phyloP scores from a whole-genome alignment of 2,113 vertebrate genomes.

The Pterocles gutturalis region DNA sequence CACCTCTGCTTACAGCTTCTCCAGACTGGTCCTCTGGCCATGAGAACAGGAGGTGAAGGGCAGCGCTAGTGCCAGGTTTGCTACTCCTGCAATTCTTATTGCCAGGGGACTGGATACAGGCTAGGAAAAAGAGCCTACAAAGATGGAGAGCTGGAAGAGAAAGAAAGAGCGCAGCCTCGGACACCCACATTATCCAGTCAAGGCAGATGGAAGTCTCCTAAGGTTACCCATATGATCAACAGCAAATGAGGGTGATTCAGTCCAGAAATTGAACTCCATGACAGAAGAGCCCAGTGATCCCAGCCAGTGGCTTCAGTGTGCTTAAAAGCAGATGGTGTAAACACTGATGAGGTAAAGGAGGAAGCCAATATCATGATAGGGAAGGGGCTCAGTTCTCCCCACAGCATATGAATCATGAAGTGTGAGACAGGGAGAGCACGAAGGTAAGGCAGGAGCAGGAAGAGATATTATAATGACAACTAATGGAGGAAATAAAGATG shows the following conservation, averaged over 20 bases:
- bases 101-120: neutral
- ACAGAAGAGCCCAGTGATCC: neutral
- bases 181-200: neutral
- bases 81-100: neutral
- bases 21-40: neutral
- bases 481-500: neutral
- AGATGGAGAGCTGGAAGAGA: neutral
- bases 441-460: neutral
- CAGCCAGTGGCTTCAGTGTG: neutral
- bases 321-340: neutral
- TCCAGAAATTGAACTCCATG: accelerated
- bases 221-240: neutral
- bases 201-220: neutral
- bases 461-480: neutral
- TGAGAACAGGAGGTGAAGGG: neutral
- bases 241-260: neutral
- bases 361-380: neutral
- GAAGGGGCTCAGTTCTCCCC: neutral
- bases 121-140: neutral
- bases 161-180: neutral
- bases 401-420: neutral
- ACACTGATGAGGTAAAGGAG: neutral
- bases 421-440: neutral
- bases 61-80: neutral
- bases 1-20: neutral